Base-by-base conservation (phyloP, 2,113 vertebrate species). In the Paramisgurnus dabryanus region DNA sequence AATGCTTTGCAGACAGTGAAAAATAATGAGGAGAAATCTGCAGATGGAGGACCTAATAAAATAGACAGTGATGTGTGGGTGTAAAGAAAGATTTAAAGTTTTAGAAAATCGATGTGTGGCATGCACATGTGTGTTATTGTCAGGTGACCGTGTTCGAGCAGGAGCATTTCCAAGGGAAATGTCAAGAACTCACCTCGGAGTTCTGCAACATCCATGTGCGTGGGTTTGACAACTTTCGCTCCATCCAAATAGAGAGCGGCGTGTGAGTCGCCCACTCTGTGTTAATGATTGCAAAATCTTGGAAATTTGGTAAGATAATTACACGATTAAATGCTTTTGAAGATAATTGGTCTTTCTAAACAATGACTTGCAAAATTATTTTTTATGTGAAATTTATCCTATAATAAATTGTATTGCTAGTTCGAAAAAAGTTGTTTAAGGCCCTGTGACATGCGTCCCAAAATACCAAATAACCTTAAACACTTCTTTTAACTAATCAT, bases 141-240 rank as follows among this genome's bases (percentile, higher is more conserved):
- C 84, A 90, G 90, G 86, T 91, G 84, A 86, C 87, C 40, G 89
- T 90, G 72, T 91, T 90, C 12, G 90, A 91, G 80, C 87, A 82
- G 86, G 90, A 91, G 73, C 85, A 90, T 72, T 90, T 91, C 86
- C 91, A 92, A 83, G 89, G 89, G 18, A 87, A 78, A 64, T 88
- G 81, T 63, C 67, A 86, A 81, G 90, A 93, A 82, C 90, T 91
- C 80, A 91, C 86, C 49, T 77, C 64, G 0, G 88, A 90, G 78
- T 92, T 89, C 87, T 87, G 84, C 80, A 92, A 88, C 88, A 90
- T 92, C 86, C 65, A 87, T 8, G 45, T 90, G 83, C 90, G 90
- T 18, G 88, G 90, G 78, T 76, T 92, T 81, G 89, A 91, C 88
- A 88, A 87, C 86, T 89, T 92, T 83, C 89, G 90, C 76, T 90